phyloP scores from a whole-genome alignment of 2,888 invertebrate genomes.

The Gortyna flavago region DNA sequence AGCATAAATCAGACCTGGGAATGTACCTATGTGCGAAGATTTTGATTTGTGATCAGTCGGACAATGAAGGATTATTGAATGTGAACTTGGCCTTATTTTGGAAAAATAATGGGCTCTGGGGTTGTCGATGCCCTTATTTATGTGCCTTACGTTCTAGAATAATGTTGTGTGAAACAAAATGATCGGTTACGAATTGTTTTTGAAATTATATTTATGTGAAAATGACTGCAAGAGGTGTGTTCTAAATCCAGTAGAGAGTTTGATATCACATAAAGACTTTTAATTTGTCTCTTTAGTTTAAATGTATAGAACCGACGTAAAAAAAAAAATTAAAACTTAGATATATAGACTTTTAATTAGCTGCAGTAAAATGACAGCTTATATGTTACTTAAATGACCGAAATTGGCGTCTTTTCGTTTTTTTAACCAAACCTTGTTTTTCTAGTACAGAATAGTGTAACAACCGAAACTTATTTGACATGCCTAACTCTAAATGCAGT shows the following conservation, averaged over 20 bases:
- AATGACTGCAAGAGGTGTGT: neutral
- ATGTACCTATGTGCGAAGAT: constrained; percentile 48
- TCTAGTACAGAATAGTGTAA: no score
- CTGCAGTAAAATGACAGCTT: no score
- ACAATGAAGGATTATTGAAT: constrained; percentile 56
- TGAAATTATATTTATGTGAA: neutral
- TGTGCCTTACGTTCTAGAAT: constrained; percentile 8
- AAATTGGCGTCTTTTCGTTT: no score
- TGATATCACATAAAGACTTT: neutral
- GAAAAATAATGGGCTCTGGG: constrained; percentile 43
- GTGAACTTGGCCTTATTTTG: constrained; percentile 63
- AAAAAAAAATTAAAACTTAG: no score
- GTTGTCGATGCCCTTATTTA: constrained; percentile 52
- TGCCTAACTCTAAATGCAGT: no score
- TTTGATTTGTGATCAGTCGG: constrained; percentile 80
- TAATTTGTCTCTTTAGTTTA: neutral
- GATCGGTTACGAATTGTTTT: neutral
- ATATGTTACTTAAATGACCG: no score
- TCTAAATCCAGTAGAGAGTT: neutral
- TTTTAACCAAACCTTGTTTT: no score
- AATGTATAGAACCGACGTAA: neutral
- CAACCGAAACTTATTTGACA: no score
- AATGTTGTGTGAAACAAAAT: neutral
- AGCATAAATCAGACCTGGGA: constrained; percentile 82
- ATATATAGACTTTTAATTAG: no score